A percentile compares a stretch with the other conserved stretches of the same genome.
Evolutionary conservation across 35 echinoderm and acorn worm genomes (phyloP).

Genomic region (Anneissia japonica): DNA sequence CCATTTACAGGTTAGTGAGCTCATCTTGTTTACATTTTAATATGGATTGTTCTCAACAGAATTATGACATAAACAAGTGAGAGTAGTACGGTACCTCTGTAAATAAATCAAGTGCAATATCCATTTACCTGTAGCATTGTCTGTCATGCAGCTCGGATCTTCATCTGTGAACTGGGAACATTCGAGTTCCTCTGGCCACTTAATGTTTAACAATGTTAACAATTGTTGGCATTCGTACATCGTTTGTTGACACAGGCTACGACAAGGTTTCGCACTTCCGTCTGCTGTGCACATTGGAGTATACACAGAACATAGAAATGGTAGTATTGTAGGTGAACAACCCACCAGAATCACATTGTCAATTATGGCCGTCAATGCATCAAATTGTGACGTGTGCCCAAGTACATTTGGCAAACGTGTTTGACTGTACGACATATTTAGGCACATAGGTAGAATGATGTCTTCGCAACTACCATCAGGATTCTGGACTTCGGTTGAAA

Average conservation of each 20-base stretch:
- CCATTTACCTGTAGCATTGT: neutral
- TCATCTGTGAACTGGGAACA: neutral
- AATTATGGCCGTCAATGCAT: neutral
- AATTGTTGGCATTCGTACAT: neutral
- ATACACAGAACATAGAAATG: neutral
- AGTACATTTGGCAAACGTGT: neutral
- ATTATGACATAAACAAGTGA: too few species aligned
- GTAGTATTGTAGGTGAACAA: neutral
- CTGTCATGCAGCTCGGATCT: neutral
- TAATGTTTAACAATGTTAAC: neutral
- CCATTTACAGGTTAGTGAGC: too few species aligned
- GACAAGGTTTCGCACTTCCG: neutral
- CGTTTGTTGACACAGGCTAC: neutral
- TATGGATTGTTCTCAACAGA: too few species aligned
- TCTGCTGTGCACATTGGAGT: neutral
- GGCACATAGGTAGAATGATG: neutral
- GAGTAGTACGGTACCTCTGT: too few species aligned
- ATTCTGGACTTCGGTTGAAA: too few species aligned
- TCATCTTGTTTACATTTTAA: too few species aligned
- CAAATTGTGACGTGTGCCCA: constrained; percentile 12
- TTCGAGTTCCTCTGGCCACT: neutral
- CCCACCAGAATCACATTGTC: neutral
- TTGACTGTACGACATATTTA: neutral
- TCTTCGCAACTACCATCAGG: neutral
- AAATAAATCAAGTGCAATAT: too few species aligned